A percentile compares a stretch with the other conserved stretches of the same genome.
Evolutionary conservation across 2,888 invertebrate genomes (phyloP).

Genomic region (Gasteruption jaculator): DNA sequence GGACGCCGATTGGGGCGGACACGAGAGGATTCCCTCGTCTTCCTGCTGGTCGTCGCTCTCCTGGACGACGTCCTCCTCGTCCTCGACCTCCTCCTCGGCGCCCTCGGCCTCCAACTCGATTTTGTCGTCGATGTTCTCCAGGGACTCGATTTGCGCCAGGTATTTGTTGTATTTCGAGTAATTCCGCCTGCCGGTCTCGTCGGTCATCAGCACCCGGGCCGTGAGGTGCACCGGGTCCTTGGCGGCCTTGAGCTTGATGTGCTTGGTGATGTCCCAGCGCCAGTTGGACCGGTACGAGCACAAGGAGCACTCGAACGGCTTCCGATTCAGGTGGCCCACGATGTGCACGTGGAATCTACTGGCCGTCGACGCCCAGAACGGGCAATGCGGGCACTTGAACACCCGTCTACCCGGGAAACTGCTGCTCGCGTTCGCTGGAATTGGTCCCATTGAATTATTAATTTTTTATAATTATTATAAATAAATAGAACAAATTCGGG

Average conservation of each 20-base stretch:
- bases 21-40: too few relatives aligned
- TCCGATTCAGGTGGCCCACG: constrained; percentile 86
- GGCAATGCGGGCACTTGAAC: constrained; percentile 88
- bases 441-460: too few relatives aligned
- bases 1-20: too few relatives aligned
- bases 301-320: constrained; percentile 91
- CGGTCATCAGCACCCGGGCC: constrained; percentile 83
- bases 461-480: too few relatives aligned
- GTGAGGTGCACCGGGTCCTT: constrained; percentile 77
- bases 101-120: too few relatives aligned
- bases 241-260: constrained; percentile 85
- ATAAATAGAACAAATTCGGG: too few relatives aligned
- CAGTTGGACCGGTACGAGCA: constrained; percentile 94
- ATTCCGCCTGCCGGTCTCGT: constrained; percentile 85
- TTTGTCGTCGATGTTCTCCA: too few relatives aligned
- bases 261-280: constrained; percentile 96
- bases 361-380: constrained; percentile 89
- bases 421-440: too few relatives aligned
- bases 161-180: constrained; percentile 92
- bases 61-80: constrained; percentile 45
- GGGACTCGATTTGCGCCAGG: constrained; percentile 71
- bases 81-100: too few relatives aligned
- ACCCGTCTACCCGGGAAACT: too few relatives aligned
- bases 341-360: constrained; percentile 92
- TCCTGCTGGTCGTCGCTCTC: constrained; percentile 12